Conservation (phyloP, 2,797 vertebrate species). For the Gambusia yucatana region DNA sequence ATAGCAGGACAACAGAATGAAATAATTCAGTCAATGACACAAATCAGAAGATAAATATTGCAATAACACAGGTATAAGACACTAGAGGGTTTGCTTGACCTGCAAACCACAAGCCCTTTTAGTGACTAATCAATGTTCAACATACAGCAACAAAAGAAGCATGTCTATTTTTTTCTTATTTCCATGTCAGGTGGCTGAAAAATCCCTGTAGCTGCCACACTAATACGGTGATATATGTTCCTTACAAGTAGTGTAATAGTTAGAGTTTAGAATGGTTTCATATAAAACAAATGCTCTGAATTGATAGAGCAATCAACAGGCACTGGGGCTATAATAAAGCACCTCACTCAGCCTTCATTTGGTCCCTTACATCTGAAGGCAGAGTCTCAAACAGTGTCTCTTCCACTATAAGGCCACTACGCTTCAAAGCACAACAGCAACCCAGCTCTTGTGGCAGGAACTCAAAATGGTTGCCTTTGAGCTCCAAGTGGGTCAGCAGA, state of each 20-base stretch:
- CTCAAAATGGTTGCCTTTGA: slow-evolving; percentile 98
- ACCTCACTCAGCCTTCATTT: slow-evolving; percentile 93
- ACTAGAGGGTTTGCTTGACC: slow-evolving; percentile 16
- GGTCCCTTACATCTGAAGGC: slow-evolving; percentile 94
- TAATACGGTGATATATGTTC: slow-evolving; percentile 16
- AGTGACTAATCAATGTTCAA: slow-evolving; percentile 15
- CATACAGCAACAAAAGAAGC: background rate
- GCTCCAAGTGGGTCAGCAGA: slow-evolving; percentile 90
- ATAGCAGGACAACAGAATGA: slow-evolving; percentile 5
- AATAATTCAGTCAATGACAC: background rate
- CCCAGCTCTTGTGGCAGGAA: slow-evolving; percentile 91
- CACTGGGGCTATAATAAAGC: slow-evolving; percentile 76
- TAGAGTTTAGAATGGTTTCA: slow-evolving; percentile 32
- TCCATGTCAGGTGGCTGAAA: slow-evolving; percentile 5
- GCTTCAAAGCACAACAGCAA: slow-evolving; percentile 89
- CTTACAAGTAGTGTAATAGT: slow-evolving; percentile 35
- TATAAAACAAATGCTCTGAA: slow-evolving; percentile 44
- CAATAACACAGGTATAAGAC: background rate
- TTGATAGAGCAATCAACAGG: slow-evolving; percentile 73
- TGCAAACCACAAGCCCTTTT: slow-evolving; percentile 10
- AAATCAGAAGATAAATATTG: slow-evolving; percentile 1
- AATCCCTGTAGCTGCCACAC: slow-evolving; percentile 16
- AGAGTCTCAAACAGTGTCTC: slow-evolving; percentile 94
- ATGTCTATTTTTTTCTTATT: background rate
- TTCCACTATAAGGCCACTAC: slow-evolving; percentile 89